Evolutionary conservation across 2,888 invertebrate species (phyloP), one percentile per base, ranked within the genome.

Genomic region (Unio pictorum): DNA sequence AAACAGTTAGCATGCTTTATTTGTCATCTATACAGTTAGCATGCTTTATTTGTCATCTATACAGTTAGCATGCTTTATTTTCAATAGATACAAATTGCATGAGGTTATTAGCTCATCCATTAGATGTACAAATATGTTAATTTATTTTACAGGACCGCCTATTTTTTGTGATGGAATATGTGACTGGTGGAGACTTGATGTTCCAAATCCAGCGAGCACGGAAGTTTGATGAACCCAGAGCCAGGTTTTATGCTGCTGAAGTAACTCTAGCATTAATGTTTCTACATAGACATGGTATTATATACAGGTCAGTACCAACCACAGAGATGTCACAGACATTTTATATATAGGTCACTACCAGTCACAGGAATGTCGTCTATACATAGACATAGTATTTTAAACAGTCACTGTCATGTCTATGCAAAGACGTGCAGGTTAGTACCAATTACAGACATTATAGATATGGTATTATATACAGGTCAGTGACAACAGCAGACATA

Each of bases 151-250:
- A 94, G 91, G 97, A 97, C 90, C 94, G 97, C 18, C 92, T 99
- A 80, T 99, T 98, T 93, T 99, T 99, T 92, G 98, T 99, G 80
- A 99, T 99, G 99, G 99, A 99, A 92, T 99, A 98, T 91, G 98
- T 99, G 67, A 97, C 98, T 91, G 99, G 99, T 82, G 92, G 92
- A 71, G 92, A 92, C 87, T 93, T 98, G 85, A 98, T 98, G 98
- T 98, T 98, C 92, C 99, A 99, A 94, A 99, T 99, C 84, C 99
- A 99, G 92, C 93, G 96, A 87, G 97, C 98, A 75, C 93, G 98
- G 76, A 98, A 98, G 92, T 99, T 99, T 91, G 98, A 99, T 91
- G 98, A 99, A 91, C 94, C 95, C 0, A 92, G 92, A 64, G 98
- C 98, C 26, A 93, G 96, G 89, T 97, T 99, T 92, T 99, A 99